Percentiles rank a stretch among this genome's conserved stretches.
Evolutionary conservation across 2,113 vertebrate species (phyloP).

Genomic region (Dipodomys stephensi): DNA sequence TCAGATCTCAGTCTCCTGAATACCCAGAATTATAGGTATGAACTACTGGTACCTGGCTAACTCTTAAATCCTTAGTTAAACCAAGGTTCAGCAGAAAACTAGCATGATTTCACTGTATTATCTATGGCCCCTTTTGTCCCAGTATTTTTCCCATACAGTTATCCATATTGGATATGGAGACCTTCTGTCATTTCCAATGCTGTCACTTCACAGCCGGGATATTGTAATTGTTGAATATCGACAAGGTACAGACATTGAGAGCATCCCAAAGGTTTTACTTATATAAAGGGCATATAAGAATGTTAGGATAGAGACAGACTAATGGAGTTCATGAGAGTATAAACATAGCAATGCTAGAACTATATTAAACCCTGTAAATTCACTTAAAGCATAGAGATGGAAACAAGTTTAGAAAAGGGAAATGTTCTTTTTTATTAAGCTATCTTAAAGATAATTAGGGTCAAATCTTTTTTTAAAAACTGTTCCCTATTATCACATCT

Average conservation of each 20-base stretch:
- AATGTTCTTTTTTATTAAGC: conserved; percentile 32
- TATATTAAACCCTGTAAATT: no score
- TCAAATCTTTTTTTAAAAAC: neutral
- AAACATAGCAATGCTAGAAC: neutral
- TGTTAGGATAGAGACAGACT: neutral
- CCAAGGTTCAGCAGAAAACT: neutral
- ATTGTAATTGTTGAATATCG: neutral
- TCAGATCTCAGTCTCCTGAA: no score
- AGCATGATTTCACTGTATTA: neutral
- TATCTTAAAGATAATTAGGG: neutral
- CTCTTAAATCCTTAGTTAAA: neutral
- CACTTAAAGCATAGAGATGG: neutral
- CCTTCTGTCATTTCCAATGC: neutral
- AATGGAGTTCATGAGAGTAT: neutral
- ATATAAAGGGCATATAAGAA: neutral
- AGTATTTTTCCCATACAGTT: neutral
- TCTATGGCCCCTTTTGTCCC: neutral
- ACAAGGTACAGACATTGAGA: neutral
- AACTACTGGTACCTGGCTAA: no score
- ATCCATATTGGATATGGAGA: neutral
- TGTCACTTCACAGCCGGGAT: neutral
- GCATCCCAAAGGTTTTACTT: neutral
- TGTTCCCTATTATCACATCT: neutral
- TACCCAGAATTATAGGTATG: no score
- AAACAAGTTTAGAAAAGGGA: conserved; percentile 34